A percentile compares a stretch with the other conserved stretches of the same genome.
phyloP scores from a whole-genome alignment of 1,140 invertebrate species.

The Samia ricini region DNA sequence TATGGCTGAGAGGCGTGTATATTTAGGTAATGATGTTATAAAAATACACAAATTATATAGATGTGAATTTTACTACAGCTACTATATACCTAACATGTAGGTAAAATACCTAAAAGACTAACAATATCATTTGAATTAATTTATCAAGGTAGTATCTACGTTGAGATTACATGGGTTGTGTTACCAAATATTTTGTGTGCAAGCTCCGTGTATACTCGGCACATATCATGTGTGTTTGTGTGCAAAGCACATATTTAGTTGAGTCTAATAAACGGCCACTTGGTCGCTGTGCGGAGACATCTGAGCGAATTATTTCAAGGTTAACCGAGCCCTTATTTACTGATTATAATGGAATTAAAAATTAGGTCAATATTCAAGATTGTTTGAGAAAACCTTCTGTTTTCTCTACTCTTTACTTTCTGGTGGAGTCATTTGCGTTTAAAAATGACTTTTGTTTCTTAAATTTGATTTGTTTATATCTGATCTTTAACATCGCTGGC shows the following conservation, averaged over 20 bases:
- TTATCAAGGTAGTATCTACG: conserved; percentile 65
- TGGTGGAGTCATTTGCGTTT: no score
- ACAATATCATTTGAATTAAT: conserved; percentile 24
- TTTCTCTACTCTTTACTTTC: background rate
- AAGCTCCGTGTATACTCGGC: conserved; percentile 51
- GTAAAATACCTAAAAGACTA: background rate
- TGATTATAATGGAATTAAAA: conserved; percentile 1
- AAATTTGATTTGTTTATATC: no score
- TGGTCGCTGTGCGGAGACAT: conserved; percentile 12
- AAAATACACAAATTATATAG: no score
- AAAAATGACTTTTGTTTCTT: no score
- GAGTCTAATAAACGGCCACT: conserved; percentile 40
- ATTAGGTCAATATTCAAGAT: no score
- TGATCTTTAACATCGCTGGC: no score
- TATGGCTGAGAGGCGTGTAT: no score
- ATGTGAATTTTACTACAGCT: no score
- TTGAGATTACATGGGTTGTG: conserved; percentile 54
- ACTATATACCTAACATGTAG: background rate
- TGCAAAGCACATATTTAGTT: conserved; percentile 56
- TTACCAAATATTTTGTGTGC: conserved; percentile 70
- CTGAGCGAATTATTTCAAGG: background rate
- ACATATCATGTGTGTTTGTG: conserved; percentile 47
- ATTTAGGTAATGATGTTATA: no score
- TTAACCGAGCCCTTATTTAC: background rate
- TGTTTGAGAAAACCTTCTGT: background rate